Base-by-base conservation (phyloP, 2,113 vertebrate species). In the Chlorodrepanis virens region DNA sequence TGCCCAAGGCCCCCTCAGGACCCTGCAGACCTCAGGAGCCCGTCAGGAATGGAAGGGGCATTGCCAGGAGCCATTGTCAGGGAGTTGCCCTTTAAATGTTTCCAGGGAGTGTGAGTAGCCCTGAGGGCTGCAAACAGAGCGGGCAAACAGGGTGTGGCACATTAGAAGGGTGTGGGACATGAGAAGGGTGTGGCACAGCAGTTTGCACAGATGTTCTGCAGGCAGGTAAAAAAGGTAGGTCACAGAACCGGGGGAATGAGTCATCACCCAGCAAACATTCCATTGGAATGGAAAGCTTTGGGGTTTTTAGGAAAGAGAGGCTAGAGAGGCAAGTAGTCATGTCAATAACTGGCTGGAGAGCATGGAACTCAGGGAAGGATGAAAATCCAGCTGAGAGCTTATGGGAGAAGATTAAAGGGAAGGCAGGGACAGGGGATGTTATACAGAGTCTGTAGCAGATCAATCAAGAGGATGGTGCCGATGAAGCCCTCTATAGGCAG, bases 21-120 rank as follows among this genome's bases (percentile, higher is more conserved):
- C 33, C 27, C 3, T 2, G 18, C 8, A 49, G 31, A 8, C 11
- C 8, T 53, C 4, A 1, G 12, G 10, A 61, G 28, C 3, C 29
- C 17, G 6, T 9, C 10, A n/a, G 19, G 5, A 3, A 24, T n/a
- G 28, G 22, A 74, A 19, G 5, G 14, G 15, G 5, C 37, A 33
- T 28, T 52, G 12, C 5, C 77, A 65, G 59, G 12, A 77, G 2
- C 61, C 2, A 2, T 12, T 35, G 11, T 23, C 20, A 29, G 25
- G 50, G 20, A 0, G 0, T 18, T 50, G 35, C 10, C 15, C 39
- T 74, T 65, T 39, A 45, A 33, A 33, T 4, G 0, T 14, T 37
- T 52, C 39, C 33, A 39, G 23, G 8, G 15, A 10, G 5, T 8
- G 5, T 1, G 2, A 29, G 15, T 1, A 3, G 37, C 50, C 18